These are phyloP conservation scores for Xiphophorus couchianus DNA, from an alignment of 2,113 vertebrate species.

Conservation along the genomic window DNA sequence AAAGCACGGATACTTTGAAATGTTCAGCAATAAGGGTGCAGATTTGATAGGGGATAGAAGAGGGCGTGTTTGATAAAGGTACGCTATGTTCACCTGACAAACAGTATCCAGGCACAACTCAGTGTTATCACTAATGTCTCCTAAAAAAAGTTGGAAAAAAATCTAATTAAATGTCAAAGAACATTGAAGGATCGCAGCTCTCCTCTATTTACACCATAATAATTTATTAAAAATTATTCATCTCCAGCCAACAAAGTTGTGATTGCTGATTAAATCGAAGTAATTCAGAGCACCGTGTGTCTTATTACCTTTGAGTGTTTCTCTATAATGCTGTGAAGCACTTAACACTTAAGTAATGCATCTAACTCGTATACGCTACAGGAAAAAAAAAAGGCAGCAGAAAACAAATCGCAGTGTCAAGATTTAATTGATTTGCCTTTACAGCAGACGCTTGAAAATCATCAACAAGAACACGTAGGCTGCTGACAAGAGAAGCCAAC, in stretches of 20 bases:
- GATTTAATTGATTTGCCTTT: slow-evolving; percentile 75
- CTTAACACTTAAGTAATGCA: slow-evolving; percentile 61
- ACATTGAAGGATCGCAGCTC: slow-evolving; percentile 8
- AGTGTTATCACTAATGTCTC: slow-evolving; percentile 27
- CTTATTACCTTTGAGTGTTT: slow-evolving; percentile 54
- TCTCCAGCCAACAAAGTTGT: slow-evolving; percentile 34
- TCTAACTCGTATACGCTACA: slow-evolving; percentile 47
- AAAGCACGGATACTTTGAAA: neutral
- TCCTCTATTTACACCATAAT: slow-evolving; percentile 28
- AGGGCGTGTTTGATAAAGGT: slow-evolving; percentile 35
- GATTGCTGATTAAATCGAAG: slow-evolving; percentile 64
- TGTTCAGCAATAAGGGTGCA: slow-evolving; percentile 16
- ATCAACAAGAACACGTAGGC: slow-evolving; percentile 56
- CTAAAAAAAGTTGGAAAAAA: neutral
- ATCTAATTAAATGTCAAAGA: slow-evolving; percentile 17
- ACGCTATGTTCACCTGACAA: slow-evolving; percentile 5
- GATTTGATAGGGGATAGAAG: slow-evolving; percentile 31
- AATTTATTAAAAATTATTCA: slow-evolving; percentile 32
- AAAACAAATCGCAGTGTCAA: slow-evolving; percentile 48
- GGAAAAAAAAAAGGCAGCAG: slow-evolving; percentile 11
- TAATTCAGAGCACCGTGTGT: slow-evolving; percentile 48
- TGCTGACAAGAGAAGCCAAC: slow-evolving; percentile 58
- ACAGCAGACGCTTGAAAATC: slow-evolving; percentile 59
- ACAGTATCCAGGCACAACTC: slow-evolving; percentile 1
- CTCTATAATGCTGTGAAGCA: slow-evolving; percentile 46